These are phyloP conservation scores for Grammomys dolichurus DNA, from an alignment of 2,113 vertebrate genomes.

Conservation along the genomic window DNA sequence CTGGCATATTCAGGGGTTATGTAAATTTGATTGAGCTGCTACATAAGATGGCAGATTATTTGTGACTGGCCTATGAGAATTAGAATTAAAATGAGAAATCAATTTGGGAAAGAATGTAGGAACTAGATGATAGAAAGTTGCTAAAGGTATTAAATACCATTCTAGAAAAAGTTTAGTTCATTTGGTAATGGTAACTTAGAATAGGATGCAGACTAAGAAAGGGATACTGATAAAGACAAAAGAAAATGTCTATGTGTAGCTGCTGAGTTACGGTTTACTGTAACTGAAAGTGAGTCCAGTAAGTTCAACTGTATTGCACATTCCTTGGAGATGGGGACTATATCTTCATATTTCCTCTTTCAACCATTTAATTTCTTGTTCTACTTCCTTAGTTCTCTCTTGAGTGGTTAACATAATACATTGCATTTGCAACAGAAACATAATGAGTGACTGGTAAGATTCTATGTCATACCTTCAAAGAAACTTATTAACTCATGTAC, in stretches of 20 bases:
- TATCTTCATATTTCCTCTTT: constrained; percentile 34
- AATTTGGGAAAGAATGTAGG: not conserved
- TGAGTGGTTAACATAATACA: not conserved
- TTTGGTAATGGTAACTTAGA: not conserved
- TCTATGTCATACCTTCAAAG: not conserved
- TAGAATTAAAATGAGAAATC: constrained; percentile 29
- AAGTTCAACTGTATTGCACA: constrained; percentile 11
- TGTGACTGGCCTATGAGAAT: not conserved
- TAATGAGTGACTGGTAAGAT: not conserved
- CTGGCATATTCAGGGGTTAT: constrained; percentile 10
- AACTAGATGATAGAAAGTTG: not conserved
- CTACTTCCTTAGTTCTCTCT: not conserved
- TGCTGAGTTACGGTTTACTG: not conserved
- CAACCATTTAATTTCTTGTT: constrained; percentile 11
- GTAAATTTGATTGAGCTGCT: constrained; percentile 28
- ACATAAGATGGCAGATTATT: not conserved
- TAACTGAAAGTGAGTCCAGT: not conserved
- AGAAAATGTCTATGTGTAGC: not conserved
- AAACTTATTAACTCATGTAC: not conserved
- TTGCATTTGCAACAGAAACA: not conserved
- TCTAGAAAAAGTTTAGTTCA: constrained; percentile 8
- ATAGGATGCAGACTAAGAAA: constrained; percentile 32
- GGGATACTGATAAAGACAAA: constrained; percentile 8
- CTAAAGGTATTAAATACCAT: not conserved
- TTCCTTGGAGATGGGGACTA: constrained; percentile 35